Evolutionary conservation across 1,140 invertebrate species (phyloP).

Genomic region (Pemphigus obesinymphae): DNA sequence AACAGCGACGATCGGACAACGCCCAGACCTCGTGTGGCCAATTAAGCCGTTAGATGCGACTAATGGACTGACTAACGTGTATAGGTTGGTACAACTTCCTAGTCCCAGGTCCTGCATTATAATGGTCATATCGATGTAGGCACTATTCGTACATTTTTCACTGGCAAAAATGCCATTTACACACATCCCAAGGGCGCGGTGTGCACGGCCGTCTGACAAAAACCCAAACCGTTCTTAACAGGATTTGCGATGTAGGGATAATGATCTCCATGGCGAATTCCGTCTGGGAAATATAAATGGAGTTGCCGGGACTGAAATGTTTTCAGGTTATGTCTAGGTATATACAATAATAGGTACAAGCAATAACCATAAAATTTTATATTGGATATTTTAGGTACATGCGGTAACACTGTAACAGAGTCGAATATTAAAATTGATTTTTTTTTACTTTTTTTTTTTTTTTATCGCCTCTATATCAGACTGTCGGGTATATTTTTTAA

Average conservation of each 20-base stretch:
- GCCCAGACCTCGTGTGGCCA: neutral
- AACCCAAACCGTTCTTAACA: neutral
- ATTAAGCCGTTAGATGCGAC: conserved; percentile 5
- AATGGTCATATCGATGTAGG: neutral
- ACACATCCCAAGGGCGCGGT: conserved; percentile 11
- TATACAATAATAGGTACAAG: no score
- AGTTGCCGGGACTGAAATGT: neutral
- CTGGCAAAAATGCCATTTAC: neutral
- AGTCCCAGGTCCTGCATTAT: neutral
- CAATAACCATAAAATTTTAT: no score
- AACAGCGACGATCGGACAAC: neutral
- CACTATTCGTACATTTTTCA: conserved; percentile 6
- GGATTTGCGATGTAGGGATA: neutral
- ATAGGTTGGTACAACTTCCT: neutral
- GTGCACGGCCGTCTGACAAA: neutral
- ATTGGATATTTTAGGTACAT: no score
- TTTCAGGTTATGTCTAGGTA: no score
- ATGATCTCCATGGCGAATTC: conserved; percentile 1
- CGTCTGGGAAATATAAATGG: conserved; percentile 16
- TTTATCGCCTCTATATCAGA: no score
- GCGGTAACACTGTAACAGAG: no score
- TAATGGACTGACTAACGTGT: conserved; percentile 19
- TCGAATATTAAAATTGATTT: no score
- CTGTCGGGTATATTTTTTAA: no score
- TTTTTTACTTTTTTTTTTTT: no score